Evolutionary conservation across 2,888 invertebrate genomes (phyloP).

Genomic region (Philereme vetulata): DNA sequence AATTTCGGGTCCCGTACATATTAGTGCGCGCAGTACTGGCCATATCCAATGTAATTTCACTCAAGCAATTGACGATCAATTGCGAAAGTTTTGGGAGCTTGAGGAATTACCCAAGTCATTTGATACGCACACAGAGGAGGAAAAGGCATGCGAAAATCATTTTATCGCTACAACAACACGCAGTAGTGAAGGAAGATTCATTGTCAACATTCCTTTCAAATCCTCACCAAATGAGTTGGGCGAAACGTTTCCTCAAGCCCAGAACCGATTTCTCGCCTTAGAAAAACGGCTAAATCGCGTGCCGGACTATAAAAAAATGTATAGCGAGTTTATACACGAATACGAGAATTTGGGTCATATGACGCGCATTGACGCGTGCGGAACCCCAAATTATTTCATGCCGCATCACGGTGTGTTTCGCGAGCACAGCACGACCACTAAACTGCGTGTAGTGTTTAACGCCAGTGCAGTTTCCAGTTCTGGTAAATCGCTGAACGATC

Average conservation of each 20-base stretch:
- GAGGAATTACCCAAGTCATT: conserved; percentile 16
- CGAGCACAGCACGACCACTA: conserved; percentile 33
- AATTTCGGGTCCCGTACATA: conserved; percentile 32
- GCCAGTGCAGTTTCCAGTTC: conserved; percentile 29
- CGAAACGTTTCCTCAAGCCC: conserved; percentile 1
- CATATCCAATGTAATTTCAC: conserved; percentile 31
- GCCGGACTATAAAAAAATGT: conserved; percentile 12
- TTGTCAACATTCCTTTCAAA: conserved; percentile 27
- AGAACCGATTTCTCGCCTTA: conserved; percentile 3
- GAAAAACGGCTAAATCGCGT: conserved; percentile 4
- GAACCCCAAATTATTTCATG: conserved; percentile 26
- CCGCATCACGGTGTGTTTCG: conserved; percentile 39
- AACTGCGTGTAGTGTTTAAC: conserved; percentile 36
- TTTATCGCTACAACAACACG: conserved; percentile 18
- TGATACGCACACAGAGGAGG: conserved; percentile 4
- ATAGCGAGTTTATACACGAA: conserved; percentile 32
- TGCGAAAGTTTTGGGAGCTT: conserved; percentile 37
- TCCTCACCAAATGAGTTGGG: conserved; percentile 12
- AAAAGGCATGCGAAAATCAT: conserved; percentile 4
- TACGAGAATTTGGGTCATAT: conserved; percentile 34
- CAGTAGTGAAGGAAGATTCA: conserved; percentile 22
- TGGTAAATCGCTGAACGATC: conserved; percentile 37
- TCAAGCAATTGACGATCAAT: conserved; percentile 23
- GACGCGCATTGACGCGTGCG: conserved; percentile 21
- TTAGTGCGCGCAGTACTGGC: not conserved